These are phyloP conservation scores for Menidia menidia DNA, from an alignment of 2,797 vertebrate species.

Conservation along the genomic window DNA sequence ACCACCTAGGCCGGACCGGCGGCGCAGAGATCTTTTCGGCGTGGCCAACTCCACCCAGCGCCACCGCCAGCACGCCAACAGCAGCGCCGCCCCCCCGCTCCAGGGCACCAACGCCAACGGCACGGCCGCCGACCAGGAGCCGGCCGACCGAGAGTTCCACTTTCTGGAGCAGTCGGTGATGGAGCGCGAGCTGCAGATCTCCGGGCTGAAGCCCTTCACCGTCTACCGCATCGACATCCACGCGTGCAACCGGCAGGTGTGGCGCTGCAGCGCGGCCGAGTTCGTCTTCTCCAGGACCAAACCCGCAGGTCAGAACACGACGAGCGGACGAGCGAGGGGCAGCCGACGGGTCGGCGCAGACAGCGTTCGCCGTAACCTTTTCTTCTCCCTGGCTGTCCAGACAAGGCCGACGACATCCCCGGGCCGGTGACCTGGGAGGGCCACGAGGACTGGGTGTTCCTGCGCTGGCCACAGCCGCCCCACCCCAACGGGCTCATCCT, in stretches of 20 bases:
- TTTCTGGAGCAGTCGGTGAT: slow-evolving; percentile 89
- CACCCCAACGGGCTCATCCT: slow-evolving; percentile 94
- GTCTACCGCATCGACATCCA: slow-evolving; percentile 97
- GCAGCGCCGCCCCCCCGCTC: slow-evolving; percentile 66
- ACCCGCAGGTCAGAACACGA: slow-evolving; percentile 88
- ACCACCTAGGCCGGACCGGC: slow-evolving; percentile 84
- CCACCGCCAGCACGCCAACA: slow-evolving; percentile 70
- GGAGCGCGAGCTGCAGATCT: slow-evolving; percentile 89
- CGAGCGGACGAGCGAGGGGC: too few species aligned
- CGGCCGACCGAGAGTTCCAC: slow-evolving; percentile 83
- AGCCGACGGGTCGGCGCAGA: too few species aligned
- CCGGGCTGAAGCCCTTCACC: slow-evolving; percentile 91
- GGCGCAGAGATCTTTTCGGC: slow-evolving; percentile 88
- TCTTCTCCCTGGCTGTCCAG: slow-evolving; percentile 68
- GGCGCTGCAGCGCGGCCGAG: slow-evolving; percentile 92
- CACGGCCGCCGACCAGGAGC: slow-evolving; percentile 79
- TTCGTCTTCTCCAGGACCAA: slow-evolving; percentile 97
- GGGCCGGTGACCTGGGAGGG: slow-evolving; percentile 88
- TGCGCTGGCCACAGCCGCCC: slow-evolving; percentile 91
- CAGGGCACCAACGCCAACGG: slow-evolving; percentile 59
- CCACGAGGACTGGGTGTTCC: slow-evolving; percentile 86
- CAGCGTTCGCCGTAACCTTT: neutral
- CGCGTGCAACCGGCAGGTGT: slow-evolving; percentile 93
- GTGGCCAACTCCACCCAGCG: slow-evolving; percentile 85
- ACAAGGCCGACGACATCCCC: slow-evolving; percentile 95